Percentiles rank a stretch among this genome's conserved stretches.
Evolutionary conservation across 2,113 vertebrate species (phyloP).

Genomic region (Vulpes ferrilata): DNA sequence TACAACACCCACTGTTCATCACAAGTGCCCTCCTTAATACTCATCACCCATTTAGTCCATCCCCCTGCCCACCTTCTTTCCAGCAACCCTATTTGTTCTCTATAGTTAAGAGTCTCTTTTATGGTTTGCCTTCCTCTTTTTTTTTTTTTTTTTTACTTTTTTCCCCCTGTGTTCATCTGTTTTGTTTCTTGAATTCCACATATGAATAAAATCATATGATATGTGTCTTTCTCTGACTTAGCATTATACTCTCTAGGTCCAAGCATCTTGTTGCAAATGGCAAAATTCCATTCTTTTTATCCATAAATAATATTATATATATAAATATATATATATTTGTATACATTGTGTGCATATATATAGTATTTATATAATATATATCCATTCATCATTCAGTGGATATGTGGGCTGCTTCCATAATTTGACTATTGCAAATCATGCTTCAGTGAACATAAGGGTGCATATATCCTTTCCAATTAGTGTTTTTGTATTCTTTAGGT

Average conservation of each 20-base stretch:
- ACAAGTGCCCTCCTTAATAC: background rate
- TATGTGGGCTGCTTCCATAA: background rate
- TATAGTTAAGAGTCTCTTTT: background rate
- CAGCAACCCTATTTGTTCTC: background rate
- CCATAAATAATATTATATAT: background rate
- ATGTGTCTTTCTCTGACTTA: background rate
- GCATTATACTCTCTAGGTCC: background rate
- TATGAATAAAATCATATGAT: background rate
- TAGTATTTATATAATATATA: background rate
- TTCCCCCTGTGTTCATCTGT: background rate
- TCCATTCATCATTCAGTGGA: background rate
- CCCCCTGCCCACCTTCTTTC: background rate
- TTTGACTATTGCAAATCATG: background rate
- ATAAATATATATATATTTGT: background rate
- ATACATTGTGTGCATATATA: background rate
- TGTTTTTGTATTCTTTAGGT: background rate
- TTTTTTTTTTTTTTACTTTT: background rate
- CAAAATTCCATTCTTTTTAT: background rate
- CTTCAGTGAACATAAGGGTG: background rate
- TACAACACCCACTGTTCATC: background rate
- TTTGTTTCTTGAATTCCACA: background rate
- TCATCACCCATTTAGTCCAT: background rate
- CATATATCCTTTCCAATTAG: background rate
- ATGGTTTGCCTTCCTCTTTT: background rate
- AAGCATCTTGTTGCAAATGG: background rate